Percentiles rank a stretch among this genome's conserved stretches.
Evolutionary conservation across 2,113 vertebrate species (phyloP).

Genomic region (Trogon melanurus): DNA sequence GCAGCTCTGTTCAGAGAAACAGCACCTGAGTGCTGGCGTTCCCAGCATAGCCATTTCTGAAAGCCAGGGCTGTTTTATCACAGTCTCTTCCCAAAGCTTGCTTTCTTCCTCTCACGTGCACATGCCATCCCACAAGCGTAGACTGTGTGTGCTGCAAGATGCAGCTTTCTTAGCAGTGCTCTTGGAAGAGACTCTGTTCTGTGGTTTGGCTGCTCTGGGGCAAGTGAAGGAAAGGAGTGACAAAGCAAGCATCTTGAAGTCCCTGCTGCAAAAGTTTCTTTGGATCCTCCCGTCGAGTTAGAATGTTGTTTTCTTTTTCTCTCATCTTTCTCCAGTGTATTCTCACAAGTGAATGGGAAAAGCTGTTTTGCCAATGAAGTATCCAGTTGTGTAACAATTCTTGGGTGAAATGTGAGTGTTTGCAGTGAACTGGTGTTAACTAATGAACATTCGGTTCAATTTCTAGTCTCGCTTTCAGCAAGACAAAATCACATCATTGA

Average conservation of each 20-base stretch:
- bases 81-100: not conserved
- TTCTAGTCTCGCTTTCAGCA: slow-evolving; percentile 6
- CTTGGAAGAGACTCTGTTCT: slow-evolving; percentile 6
- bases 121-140: not conserved
- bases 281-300: not conserved
- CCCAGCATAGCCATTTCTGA: not conserved
- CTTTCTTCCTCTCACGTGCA: not conserved
- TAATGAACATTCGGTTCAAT: slow-evolving; percentile 11
- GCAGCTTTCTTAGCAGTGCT: not conserved
- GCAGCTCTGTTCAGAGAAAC: slow-evolving; percentile 45
- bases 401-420: slow-evolving; percentile 4
- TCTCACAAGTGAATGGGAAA: slow-evolving; percentile 10
- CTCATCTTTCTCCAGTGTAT: not conserved
- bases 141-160: not conserved
- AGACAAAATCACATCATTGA: not conserved
- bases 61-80: not conserved
- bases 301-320: not conserved
- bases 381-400: not conserved
- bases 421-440: not conserved
- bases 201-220: not conserved
- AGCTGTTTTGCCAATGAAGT: not conserved
- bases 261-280: not conserved
- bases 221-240: not conserved
- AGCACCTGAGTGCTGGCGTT: slow-evolving; percentile 42
- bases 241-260: not conserved